Evolutionary conservation across 37 sponge, comb jelly and placozoan species (phyloP), one percentile per base, ranked within the genome.

Genomic region (Axinella damicornis): DNA sequence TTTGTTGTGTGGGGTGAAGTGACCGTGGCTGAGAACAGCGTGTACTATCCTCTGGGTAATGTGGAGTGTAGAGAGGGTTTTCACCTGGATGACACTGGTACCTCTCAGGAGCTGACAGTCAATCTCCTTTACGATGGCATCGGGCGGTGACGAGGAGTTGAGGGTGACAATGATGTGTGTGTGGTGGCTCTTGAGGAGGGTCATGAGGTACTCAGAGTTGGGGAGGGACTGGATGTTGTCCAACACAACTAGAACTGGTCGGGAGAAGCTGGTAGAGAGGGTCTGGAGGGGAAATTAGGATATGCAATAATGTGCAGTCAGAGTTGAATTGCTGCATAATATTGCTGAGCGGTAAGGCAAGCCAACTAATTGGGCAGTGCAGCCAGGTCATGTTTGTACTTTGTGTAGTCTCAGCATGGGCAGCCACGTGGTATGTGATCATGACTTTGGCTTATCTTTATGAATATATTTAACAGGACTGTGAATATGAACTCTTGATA

Each of bases 31-130:
- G 30, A 74, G 22, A 35, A 89, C 24, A 22, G 76, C 37, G 67
- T 85, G 78, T 18, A 90, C 85, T 9, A 90, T 34, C 53, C 91
- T 67, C 82, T 85, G 91, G 6, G 81, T 80, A 63, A 81, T 28
- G 38, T 80, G 86, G 20, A 89, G 73, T 5, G 24, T 20, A 21
- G 72, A 62, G 36, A 89, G 67, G 2, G 90, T 80, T 17, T 65
- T n/a, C 37, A 89, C 25, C 15, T 20, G 2, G 35, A 57, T 55
- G 2, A 52, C 19, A 28, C 36, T 41, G 20, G 32, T 52, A 21
- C 85, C 85, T 37, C 90, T 62, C 27, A 61, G 5, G 19, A 89
- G 85, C 22, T 33, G 33, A 28, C 21, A 9, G 38, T 84, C 82
- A 1, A 72, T 35, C 74, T 71, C 62, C 14, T 46, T 54, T 22